Evolutionary conservation across 2,888 invertebrate genomes (phyloP), one percentile per base, ranked within the genome.

Genomic region (Phalera bucephala): DNA sequence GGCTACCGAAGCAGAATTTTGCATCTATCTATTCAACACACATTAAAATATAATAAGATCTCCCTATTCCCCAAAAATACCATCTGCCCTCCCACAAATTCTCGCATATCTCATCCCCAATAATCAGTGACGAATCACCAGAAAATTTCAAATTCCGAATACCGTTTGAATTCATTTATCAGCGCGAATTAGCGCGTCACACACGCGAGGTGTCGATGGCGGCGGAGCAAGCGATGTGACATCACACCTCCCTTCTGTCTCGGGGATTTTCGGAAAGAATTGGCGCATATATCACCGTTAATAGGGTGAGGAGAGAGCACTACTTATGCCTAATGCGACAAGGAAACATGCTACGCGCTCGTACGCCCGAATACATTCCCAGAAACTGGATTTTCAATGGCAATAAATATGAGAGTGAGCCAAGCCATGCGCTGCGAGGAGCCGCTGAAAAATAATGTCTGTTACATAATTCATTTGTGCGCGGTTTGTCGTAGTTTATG

Each of bases 281-380:
- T 70, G 86, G 79, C 86, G 80, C 83, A 88, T 89, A 87, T 86
- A 87, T 89, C 88, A 88, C 80, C 47, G 80, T 88, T 89, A 89
- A 89, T 88, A 88, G 89, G 89, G 87, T 80, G 84, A 75, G 76
- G 84, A 88, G 84, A 86, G 81, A 87, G 84, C 84, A 89, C 87
- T 89, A 84, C 89, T 88, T 88, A 85, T 85, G 84, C 86, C 82
- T 88, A 88, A 88, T 88, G 88, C 80, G 87, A 87, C 85, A 85
- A 78, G 87, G 87, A 79, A 87, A 87, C 87, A 87, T 82, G 85
- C 69, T 76, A 61, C 77, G 72, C 75, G 72, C 74, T 66, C 72
- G 76, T 73, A 76, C 73, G 64, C 73, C 45, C 60, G 80, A 77
- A 80, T 80, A 81, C 76, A 78, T 83, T 80, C 69, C 58, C 77